phyloP scores from a whole-genome alignment of 2,888 invertebrate genomes.

The Sarcophaga rosellei region DNA sequence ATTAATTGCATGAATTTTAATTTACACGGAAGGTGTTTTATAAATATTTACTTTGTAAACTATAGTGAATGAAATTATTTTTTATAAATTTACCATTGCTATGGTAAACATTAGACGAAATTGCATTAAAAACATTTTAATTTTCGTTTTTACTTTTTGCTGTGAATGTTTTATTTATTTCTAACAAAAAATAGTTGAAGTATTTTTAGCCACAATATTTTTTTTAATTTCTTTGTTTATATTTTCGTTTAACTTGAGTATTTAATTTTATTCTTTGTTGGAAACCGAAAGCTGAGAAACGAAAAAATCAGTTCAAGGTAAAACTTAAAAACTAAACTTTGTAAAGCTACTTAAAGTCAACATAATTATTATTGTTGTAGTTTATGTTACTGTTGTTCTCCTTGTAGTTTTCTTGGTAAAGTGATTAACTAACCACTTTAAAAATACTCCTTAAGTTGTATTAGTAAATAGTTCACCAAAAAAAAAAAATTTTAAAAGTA shows the following conservation, averaged over 20 bases:
- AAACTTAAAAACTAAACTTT: slow-evolving; percentile 32
- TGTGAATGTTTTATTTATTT: no score
- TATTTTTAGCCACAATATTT: no score
- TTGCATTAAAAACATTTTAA: no score
- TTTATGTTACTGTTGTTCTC: background rate
- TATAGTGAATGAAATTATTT: no score
- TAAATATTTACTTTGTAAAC: background rate
- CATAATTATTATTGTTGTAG: slow-evolving; percentile 14
- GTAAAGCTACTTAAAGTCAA: background rate
- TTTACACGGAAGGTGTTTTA: slow-evolving; percentile 8
- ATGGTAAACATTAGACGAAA: no score
- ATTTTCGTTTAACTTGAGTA: background rate
- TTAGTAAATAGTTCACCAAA: slow-evolving; percentile 31
- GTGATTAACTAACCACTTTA: slow-evolving; percentile 51
- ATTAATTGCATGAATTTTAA: slow-evolving; percentile 2
- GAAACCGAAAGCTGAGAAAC: background rate
- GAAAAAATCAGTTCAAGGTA: slow-evolving; percentile 31
- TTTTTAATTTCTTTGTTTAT: background rate
- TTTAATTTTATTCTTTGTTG: background rate
- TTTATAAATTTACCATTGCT: no score
- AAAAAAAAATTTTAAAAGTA: background rate
- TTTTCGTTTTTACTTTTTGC: no score
- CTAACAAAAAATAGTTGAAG: no score
- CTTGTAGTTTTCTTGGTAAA: slow-evolving; percentile 9
- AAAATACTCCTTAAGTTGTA: slow-evolving; percentile 35